Base-by-base conservation (phyloP, 2,888 invertebrate species). In the Thelaira solivaga region DNA sequence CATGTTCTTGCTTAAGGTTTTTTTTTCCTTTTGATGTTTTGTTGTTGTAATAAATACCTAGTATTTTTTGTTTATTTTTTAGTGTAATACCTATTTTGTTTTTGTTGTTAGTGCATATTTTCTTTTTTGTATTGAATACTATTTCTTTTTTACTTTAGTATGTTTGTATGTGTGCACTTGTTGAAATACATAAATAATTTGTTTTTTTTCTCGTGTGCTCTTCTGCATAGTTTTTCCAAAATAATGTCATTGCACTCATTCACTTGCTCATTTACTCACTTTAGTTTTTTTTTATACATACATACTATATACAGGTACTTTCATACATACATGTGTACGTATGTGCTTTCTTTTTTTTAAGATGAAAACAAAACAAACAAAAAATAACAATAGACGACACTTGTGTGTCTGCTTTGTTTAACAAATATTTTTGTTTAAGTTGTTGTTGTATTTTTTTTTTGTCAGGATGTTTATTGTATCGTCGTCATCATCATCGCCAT, bases 181-280 rank as follows among this genome's bases (percentile, higher is more conserved):
- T 73, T 73, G 67, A 77, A 77, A 68, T 67, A 18, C 68, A 24
- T 36, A 59, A 29, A 41, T 16, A 59, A 16, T 24, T n/a, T n/a
- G 1, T 57, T 68, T 26, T 69, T 49, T 43, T 43, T 59, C 59
- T 36, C 45, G 20, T 39, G 16, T 41, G n/a, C 29, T 78, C 36
- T 76, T 67, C 45, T 62, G 24, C 24, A 20, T 45, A 61, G 69
- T 61, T 77, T 68, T 64, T 74, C 74, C 78, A 71, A 74, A 77
- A 74, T 71, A 78, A 74, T 74, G 78, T 78, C 78, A 74, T 71
- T 78, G 78, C 74, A 78, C 78, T 61, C 61, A 59, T 24, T 72
- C 45, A 55, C 39, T 62, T 47, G 47, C 61, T 61, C 49, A 45
- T 43, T 51, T 71, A 41, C 71, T 62, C 45, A 55, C 47, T 55